phyloP scores from a whole-genome alignment of 2,888 invertebrate species.

The Cephus spinipes region DNA sequence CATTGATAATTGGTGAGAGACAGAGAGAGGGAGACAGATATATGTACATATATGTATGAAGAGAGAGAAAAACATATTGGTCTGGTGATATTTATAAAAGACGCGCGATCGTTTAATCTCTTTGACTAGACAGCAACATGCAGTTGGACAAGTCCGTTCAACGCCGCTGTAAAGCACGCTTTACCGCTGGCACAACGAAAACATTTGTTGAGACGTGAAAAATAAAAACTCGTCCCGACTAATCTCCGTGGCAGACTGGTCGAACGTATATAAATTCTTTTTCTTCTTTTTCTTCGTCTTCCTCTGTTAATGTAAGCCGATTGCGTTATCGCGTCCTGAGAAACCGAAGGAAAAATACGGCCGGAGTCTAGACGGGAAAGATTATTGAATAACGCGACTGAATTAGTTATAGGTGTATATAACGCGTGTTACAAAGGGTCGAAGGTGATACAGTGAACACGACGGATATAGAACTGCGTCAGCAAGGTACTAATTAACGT shows the following conservation, averaged over 20 bases:
- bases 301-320: conserved; percentile 12
- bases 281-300: background rate
- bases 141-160: background rate
- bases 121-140: background rate
- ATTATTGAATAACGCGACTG: conserved; percentile 13
- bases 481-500: conserved; percentile 7
- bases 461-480: background rate
- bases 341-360: background rate
- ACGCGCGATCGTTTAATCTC: background rate
- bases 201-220: background rate
- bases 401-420: background rate
- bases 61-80: background rate
- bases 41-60: background rate
- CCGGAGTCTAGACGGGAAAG: background rate
- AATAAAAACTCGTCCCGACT: background rate
- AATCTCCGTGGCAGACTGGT: background rate
- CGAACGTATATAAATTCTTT: background rate
- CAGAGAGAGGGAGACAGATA: background rate
- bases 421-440: background rate
- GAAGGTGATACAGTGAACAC: background rate
- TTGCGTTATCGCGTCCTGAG: conserved; percentile 1
- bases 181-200: background rate
- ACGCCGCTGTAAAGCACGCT: background rate
- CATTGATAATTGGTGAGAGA: background rate
- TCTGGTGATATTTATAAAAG: background rate